Percentiles rank a stretch among this genome's conserved stretches.
Conservation (phyloP, 2,888 invertebrate genomes). For the Thecophora atra region DNA sequence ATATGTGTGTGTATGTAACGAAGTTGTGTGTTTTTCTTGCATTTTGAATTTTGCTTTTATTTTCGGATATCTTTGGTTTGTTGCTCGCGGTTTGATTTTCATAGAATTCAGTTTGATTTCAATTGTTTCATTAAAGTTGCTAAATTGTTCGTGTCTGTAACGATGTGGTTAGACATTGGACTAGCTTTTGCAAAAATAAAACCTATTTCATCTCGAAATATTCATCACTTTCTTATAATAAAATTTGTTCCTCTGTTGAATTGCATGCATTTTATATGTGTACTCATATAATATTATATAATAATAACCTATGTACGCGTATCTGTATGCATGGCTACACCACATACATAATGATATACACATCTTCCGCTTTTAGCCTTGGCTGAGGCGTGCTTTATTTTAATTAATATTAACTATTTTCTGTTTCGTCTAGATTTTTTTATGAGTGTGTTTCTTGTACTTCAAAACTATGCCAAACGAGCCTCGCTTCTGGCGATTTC, state of each 20-base stretch:
- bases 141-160: no score
- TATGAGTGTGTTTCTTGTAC: neutral
- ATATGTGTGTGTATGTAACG: constrained; percentile 9
- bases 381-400: constrained; percentile 14
- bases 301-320: neutral
- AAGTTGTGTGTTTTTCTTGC: neutral
- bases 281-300: no score
- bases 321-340: neutral
- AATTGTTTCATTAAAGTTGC: constrained; percentile 1
- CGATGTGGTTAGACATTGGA: neutral
- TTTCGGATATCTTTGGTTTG: constrained; percentile 37
- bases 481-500: neutral
- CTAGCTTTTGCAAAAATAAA: constrained; percentile 32
- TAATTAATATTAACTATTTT: constrained; percentile 14
- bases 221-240: neutral
- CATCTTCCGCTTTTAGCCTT: no score
- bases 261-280: constrained; percentile 5
- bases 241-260: constrained; percentile 18
- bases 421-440: constrained; percentile 40
- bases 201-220: neutral
- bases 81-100: constrained; percentile 40
- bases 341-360: no score
- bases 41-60: no score
- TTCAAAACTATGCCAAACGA: neutral
- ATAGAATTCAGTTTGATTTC: constrained; percentile 20